Evolutionary conservation across 1,140 invertebrate genomes (phyloP).

Genomic region (roundworm (Caenorhabditis elegans)): WBcel235 BX284604.4:7637501-7638000

Average conservation of each 20-base stretch:
- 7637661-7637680: slow-evolving; percentile 33
- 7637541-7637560: slow-evolving; percentile 20
- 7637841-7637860: no score
- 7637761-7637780: no score
- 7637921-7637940: slow-evolving; percentile 31
- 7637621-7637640: slow-evolving; percentile 35
- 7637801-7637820: no score
- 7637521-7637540: slow-evolving; percentile 38
- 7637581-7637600: slow-evolving; percentile 25
- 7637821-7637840: no score
- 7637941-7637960: slow-evolving; percentile 29
- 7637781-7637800: no score
- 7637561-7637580: background rate
- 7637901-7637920: slow-evolving; percentile 34
- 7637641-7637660: slow-evolving; percentile 1
- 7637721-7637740: no score
- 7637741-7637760: no score
- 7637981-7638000: slow-evolving; percentile 36
- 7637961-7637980: slow-evolving; percentile 29
- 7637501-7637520: slow-evolving; percentile 20
- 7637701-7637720: no score
- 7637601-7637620: slow-evolving; percentile 38
- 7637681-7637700: background rate
- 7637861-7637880: no score
- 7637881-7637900: slow-evolving; percentile 37